Evolutionary conservation across 2,797 vertebrate species (phyloP).

Genomic region (Smutsia temminckii): DNA sequence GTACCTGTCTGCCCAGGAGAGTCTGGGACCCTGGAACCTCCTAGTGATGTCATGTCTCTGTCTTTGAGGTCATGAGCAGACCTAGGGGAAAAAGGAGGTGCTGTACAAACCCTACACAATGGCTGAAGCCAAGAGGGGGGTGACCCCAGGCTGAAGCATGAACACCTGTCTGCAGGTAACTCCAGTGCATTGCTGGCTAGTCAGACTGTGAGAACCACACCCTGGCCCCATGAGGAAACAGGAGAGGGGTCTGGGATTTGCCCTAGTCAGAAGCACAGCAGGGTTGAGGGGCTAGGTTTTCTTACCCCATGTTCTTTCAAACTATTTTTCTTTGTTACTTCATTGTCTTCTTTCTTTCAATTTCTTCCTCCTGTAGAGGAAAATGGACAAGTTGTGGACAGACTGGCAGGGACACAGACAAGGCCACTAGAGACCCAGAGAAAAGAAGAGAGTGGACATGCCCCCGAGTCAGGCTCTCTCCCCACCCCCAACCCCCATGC

Average conservation of each 20-base stretch:
- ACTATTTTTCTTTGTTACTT: not conserved
- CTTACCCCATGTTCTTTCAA: not conserved
- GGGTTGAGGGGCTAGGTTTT: not conserved
- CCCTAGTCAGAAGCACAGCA: not conserved
- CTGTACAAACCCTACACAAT: not conserved
- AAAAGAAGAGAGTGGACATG: not conserved
- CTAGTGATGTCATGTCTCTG: not conserved
- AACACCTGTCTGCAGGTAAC: not conserved
- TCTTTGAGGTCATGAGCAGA: constrained; percentile 6
- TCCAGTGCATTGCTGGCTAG: fast-evolving
- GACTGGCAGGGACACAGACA: not conserved
- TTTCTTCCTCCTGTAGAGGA: not conserved
- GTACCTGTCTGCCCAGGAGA: not conserved
- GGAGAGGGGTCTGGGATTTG: not conserved
- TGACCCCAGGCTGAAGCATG: not conserved
- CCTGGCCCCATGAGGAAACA: not conserved
- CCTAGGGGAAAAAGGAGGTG: not conserved
- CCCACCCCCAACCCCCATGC: not conserved
- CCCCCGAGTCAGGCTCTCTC: not conserved
- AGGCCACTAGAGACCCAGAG: not conserved
- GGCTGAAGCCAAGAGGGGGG: not conserved
- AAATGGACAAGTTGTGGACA: not conserved
- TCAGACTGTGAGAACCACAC: not conserved
- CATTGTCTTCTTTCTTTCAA: not conserved
- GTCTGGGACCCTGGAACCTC: not conserved